Evolutionary conservation across 2,888 invertebrate genomes (phyloP), one percentile per base, ranked within the genome.

Genomic region (Octonoba sinensis): DNA sequence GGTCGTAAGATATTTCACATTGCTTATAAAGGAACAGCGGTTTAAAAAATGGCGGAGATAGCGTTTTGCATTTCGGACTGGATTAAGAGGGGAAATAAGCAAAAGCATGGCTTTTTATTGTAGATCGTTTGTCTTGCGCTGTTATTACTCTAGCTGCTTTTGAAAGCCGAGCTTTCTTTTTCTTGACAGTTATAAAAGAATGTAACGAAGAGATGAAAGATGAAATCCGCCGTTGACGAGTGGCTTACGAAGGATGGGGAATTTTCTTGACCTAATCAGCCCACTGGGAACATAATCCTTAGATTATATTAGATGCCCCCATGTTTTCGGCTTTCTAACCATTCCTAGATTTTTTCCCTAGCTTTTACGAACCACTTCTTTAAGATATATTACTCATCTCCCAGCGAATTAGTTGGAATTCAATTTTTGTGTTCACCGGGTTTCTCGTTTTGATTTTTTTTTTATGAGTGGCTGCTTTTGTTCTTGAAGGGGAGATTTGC

Each of bases 101-200:
- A 24, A 24, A 20, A 64, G 46, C 36, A 64, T 54, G 24, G n/a
- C 44, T 60, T 44, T 59, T 49, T 16, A 59, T 15, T 18, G 24
- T 24, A 18, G 69, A 70, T 70, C 69, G 18, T 70, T 70, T 57
- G 70, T 71, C 60, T 71, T 71, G 59, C 49, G 51, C 62, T 36
- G 62, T 51, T 72, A 72, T 72, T 72, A 62, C 62, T 72, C 60
- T 62, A 47, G 11, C 36, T 72, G 72, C 62, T 56, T 72, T 72
- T 72, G 72, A 72, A 71, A 72, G 72, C 62, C 51, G 60, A 36
- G 62, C 62, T 51, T 72, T 72, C 51, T 62, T 72, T 60, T 72
- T 49, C 20, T 27, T 62, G 72, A 72, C 72, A 51, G 60, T 72
- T 62, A 72, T 72, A 62, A 72, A 62, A 54, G 49, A 60, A 71